Evolutionary conservation across 2,797 vertebrate genomes (phyloP).

Genomic region (Phyllotis vaccarum): DNA sequence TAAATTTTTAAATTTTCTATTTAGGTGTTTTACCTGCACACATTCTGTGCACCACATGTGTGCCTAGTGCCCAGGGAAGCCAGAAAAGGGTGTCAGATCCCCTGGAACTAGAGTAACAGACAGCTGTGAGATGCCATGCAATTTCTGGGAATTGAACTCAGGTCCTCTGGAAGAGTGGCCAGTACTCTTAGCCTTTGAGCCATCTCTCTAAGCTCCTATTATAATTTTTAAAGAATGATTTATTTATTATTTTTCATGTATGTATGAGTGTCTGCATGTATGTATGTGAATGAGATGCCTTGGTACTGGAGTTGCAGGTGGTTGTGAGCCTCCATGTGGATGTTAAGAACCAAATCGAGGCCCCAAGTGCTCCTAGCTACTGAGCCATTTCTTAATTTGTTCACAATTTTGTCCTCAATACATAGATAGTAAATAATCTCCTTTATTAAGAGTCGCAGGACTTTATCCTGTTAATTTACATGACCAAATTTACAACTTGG

Average conservation of each 20-base stretch:
- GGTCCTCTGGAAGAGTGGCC: neutral
- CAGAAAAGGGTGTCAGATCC: neutral
- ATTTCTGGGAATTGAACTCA: neutral
- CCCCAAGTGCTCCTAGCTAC: neutral
- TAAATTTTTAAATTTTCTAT: neutral
- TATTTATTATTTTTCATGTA: neutral
- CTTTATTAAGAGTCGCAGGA: conserved; percentile 2
- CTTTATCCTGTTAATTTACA: conserved; percentile 51
- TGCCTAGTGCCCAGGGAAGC: neutral
- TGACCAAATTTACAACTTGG: conserved; percentile 50
- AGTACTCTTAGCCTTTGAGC: too few species aligned
- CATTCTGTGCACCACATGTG: neutral
- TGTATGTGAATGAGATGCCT: neutral
- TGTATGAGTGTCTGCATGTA: neutral
- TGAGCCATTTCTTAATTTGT: neutral
- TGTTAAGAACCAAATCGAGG: neutral
- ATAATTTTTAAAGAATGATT: neutral
- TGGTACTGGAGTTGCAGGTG: neutral
- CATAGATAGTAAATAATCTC: conserved; percentile 53
- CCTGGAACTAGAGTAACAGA: neutral
- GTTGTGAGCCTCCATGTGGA: neutral
- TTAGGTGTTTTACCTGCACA: neutral
- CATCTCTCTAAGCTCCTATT: neutral
- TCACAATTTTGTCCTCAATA: conserved; percentile 38
- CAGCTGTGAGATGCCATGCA: too few species aligned